phyloP scores from a whole-genome alignment of 2,888 invertebrate genomes.

The Pheosia gnoma region DNA sequence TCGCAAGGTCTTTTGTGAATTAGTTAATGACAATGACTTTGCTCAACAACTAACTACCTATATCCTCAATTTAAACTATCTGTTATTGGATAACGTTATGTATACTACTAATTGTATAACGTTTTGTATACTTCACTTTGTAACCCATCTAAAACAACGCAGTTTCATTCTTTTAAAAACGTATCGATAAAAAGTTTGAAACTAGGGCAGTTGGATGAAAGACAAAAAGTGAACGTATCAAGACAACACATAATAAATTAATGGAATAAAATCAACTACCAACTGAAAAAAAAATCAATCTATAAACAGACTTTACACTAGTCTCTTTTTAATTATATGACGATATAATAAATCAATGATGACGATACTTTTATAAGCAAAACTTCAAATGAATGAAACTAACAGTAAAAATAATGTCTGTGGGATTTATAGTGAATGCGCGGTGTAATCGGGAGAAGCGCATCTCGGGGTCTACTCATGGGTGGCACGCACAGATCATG shows the following conservation, averaged over 20 bases:
- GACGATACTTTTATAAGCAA: not conserved
- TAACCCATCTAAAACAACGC: too few species aligned
- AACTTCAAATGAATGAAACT: constrained; percentile 20
- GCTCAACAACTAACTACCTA: constrained; percentile 34
- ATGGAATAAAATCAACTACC: too few species aligned
- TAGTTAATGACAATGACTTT: constrained; percentile 59
- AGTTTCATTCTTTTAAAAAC: too few species aligned
- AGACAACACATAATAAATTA: too few species aligned
- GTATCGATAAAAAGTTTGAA: too few species aligned
- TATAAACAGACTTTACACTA: too few species aligned
- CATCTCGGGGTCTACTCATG: constrained; percentile 22
- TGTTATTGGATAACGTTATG: not conserved
- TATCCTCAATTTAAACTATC: constrained; percentile 36
- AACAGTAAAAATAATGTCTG: constrained; percentile 27
- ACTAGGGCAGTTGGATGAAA: too few species aligned
- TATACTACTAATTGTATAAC: not conserved
- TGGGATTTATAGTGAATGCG: constrained; percentile 37
- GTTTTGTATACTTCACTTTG: not conserved
- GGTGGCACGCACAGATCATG: too few species aligned
- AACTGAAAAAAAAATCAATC: too few species aligned
- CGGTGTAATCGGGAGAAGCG: constrained; percentile 32
- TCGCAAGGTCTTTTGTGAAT: constrained; percentile 39
- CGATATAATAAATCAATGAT: not conserved
- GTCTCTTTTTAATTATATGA: too few species aligned
- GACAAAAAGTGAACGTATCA: too few species aligned